Evolutionary conservation across 2,888 invertebrate genomes (phyloP).

Genomic region (Amblyjoppa proteus): DNA sequence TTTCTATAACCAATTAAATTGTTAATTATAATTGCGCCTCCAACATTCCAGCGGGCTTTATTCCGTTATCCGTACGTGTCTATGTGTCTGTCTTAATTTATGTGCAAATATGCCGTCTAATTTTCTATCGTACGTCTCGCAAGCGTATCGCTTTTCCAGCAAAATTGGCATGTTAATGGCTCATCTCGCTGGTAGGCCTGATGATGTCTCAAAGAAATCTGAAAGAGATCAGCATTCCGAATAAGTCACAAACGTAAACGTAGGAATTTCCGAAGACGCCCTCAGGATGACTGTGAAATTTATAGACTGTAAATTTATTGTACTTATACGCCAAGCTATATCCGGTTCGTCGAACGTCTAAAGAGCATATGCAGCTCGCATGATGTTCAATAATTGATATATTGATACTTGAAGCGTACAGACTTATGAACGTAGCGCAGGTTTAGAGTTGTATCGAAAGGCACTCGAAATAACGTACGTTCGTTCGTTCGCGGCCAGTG

Average conservation of each 20-base stretch:
- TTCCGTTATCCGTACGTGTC: background rate
- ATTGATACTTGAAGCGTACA: background rate
- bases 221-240: too few species aligned
- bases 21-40: constrained; percentile 5
- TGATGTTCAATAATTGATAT: constrained; percentile 10
- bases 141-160: background rate
- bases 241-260: too few species aligned
- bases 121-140: constrained; percentile 61
- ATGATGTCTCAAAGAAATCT: too few species aligned
- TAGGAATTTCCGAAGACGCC: too few species aligned
- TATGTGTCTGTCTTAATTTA: background rate
- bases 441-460: constrained; percentile 30
- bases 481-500: constrained; percentile 82
- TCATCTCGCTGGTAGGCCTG: too few species aligned
- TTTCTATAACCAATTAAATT: background rate
- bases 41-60: background rate
- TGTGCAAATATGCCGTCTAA: constrained; percentile 72
- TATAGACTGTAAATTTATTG: too few species aligned
- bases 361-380: background rate
- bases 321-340: too few species aligned
- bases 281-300: too few species aligned
- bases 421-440: background rate
- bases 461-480: constrained; percentile 56
- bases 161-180: too few species aligned
- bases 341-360: too few species aligned